Evolutionary conservation across 2,113 vertebrate species (phyloP), one percentile per base, ranked within the genome.

Genomic region (Cynoglossus semilaevis): DNA sequence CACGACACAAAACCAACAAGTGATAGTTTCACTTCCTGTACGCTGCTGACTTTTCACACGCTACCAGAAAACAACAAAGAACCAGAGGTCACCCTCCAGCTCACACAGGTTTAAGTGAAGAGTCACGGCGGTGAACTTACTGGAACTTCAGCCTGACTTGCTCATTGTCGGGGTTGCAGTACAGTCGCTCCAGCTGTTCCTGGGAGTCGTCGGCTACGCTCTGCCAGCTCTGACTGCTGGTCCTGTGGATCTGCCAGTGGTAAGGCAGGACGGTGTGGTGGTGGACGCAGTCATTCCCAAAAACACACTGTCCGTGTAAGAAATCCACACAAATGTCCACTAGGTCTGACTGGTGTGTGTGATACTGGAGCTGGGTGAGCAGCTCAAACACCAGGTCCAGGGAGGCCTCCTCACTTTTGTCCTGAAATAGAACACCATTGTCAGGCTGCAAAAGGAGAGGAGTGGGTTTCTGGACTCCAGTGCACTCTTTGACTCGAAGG

Each of bases 151-250:
- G 90, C 85, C 92, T 92, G 90, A 96, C 92, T 77, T 94, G 93
- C 43, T 98, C 95, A 29, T 96, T 96, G 89, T 99, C 97, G 15
- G 96, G 97, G 85, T 97, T 98, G 91, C 97, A 99, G 86, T 96
- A 99, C 51, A 99, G 94, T 81, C 96, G 93, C 83, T 99, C 97
- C 92, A 99, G 90, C 80, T 98, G 97, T 80, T 99, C 97, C 89
- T 99, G 97, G 53, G 96, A 93, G 67, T 99, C 96, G 48, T 96
- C 96, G 44, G 92, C 91, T 63, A 99, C 87, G 63, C 95, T 98
- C 71, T 98, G 95, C 97, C 97, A 99, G 2, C 81, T 85, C 50
- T 94, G 92, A 16, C 85, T 92, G 22, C 90, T 83, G 72, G 88
- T 93, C 76, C 91, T 91, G 85, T 88, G 93, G 88, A 98, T 93